Conservation (phyloP, 2,113 vertebrate species). For the Sorex fumeus region DNA sequence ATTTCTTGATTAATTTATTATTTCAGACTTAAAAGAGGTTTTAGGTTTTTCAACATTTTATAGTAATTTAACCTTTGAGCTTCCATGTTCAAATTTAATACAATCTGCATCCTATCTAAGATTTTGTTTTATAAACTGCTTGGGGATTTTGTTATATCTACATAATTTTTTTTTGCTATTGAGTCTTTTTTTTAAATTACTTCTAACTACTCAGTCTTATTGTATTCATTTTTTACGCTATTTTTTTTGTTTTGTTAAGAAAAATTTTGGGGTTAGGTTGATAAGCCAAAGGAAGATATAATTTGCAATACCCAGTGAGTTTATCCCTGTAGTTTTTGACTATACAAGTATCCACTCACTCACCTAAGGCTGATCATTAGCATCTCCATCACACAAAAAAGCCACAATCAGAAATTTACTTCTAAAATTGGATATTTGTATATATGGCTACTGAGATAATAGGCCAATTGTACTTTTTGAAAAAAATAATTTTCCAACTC, state of each 20-base stretch:
- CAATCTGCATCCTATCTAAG: neutral
- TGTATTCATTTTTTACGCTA: neutral
- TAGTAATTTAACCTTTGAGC: neutral
- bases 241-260: slow-evolving; percentile 41
- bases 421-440: slow-evolving; percentile 10
- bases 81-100: neutral
- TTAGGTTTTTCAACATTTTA: slow-evolving; percentile 63
- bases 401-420: slow-evolving; percentile 17
- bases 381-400: slow-evolving; percentile 25
- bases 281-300: slow-evolving; percentile 34
- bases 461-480: slow-evolving; percentile 74
- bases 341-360: neutral
- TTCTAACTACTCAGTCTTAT: slow-evolving; percentile 17
- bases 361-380: neutral
- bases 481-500: slow-evolving; percentile 81
- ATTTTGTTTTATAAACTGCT: slow-evolving; percentile 11
- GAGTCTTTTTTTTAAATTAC: neutral
- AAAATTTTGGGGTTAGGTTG: slow-evolving; percentile 45
- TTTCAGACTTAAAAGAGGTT: neutral
- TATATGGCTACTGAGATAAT: slow-evolving; percentile 28
- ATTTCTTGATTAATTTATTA: slow-evolving; percentile 27
- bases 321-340: neutral
- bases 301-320: neutral
- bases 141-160: slow-evolving; percentile 16
- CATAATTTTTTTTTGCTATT: slow-evolving; percentile 36